Conservation (phyloP, 1,140 invertebrate species). For the Drosophila nannoptera region DNA sequence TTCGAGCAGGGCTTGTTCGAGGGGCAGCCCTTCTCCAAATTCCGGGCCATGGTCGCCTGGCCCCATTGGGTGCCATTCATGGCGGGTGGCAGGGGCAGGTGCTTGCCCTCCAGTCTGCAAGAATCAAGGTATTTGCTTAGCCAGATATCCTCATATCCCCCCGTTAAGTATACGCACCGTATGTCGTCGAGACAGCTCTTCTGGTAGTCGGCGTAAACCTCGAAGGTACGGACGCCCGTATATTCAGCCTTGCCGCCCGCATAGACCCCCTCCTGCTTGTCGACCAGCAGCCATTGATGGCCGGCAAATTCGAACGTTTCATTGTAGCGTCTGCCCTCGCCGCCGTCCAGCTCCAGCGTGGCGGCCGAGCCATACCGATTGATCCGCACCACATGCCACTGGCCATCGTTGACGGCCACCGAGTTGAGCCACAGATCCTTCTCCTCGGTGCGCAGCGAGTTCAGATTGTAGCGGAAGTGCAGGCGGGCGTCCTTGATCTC, state of each 20-base stretch:
- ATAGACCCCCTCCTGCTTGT: constrained; percentile 96
- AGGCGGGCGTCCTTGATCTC: constrained; percentile 95
- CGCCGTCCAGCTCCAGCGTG: constrained; percentile 95
- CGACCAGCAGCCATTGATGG: constrained; percentile 94
- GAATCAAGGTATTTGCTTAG: no score
- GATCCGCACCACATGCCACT: constrained; percentile 96
- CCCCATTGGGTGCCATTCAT: constrained; percentile 97
- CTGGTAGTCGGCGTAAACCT: constrained; percentile 97
- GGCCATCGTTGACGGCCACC: constrained; percentile 95
- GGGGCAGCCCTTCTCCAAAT: constrained; percentile 93
- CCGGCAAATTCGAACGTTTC: constrained; percentile 94
- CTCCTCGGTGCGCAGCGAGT: constrained; percentile 93
- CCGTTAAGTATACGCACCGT: constrained; percentile 81
- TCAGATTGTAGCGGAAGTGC: constrained; percentile 95
- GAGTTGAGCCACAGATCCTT: constrained; percentile 93
- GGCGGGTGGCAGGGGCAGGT: constrained; percentile 93
- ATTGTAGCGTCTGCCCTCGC: constrained; percentile 96
- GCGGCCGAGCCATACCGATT: constrained; percentile 95
- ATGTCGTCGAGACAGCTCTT: constrained; percentile 85
- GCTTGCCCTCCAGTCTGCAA: constrained; percentile 91
- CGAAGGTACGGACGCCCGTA: constrained; percentile 93
- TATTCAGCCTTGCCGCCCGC: constrained; percentile 97
- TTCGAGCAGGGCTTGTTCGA: constrained; percentile 96
- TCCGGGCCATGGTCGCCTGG: constrained; percentile 93
- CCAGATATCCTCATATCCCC: no score